Percentiles rank a stretch among this genome's conserved stretches.
phyloP scores from a whole-genome alignment of 2,888 invertebrate species.

The Harpagoxenus sublaevis region DNA sequence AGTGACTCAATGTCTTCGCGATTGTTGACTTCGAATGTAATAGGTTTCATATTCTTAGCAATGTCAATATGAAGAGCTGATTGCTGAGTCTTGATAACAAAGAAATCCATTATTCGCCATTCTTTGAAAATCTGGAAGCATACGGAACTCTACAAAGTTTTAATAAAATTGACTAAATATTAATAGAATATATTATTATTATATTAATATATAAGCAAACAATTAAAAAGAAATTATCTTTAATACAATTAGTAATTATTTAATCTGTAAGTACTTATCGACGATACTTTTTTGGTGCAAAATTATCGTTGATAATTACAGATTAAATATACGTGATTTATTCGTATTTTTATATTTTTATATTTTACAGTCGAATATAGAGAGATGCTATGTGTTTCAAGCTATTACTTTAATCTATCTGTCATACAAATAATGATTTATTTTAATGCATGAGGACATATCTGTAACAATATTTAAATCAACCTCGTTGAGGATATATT shows the following conservation, averaged over 20 bases:
- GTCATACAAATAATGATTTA: not conserved
- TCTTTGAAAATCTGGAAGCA: slow-evolving; percentile 48
- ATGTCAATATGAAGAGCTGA: not conserved
- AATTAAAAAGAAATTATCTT: not conserved
- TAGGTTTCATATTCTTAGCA: not conserved
- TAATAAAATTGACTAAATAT: not conserved
- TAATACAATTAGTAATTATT: not conserved
- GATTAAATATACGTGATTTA: not conserved
- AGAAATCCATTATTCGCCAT: slow-evolving; percentile 55
- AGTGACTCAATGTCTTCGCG: not conserved
- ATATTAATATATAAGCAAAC: not conserved
- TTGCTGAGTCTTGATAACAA: slow-evolving; percentile 13
- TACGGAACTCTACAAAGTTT: not conserved
- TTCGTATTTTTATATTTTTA: not conserved
- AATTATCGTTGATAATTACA: too few species aligned
- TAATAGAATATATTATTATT: not conserved
- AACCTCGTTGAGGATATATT: slow-evolving; percentile 83
- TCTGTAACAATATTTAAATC: slow-evolving; percentile 14
- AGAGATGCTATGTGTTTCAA: not conserved
- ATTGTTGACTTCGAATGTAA: slow-evolving; percentile 30
- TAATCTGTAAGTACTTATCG: not conserved
- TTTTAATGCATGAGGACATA: not conserved
- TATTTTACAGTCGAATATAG: not conserved
- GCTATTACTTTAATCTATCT: not conserved
- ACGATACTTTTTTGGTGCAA: not conserved